Evolutionary conservation across 2,888 invertebrate genomes (phyloP).

Genomic region (Bembecia ichneumoniformis): DNA sequence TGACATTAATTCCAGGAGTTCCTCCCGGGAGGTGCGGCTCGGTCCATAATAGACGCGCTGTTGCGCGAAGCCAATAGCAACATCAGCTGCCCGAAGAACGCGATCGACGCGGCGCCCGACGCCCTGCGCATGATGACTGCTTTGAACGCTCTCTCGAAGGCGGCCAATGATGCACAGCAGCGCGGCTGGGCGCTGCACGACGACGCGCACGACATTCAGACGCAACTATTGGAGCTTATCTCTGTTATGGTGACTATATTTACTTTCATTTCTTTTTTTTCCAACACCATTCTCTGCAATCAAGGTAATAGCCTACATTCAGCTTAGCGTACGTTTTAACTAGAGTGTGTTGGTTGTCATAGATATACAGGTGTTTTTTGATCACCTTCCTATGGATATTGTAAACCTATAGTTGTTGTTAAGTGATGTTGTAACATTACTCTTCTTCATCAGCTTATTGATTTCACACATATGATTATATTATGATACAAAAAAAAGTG

Average conservation of each 20-base stretch:
- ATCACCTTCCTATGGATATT: no score
- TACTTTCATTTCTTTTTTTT: neutral
- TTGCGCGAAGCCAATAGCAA: conserved; percentile 62
- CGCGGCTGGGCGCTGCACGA: conserved; percentile 96
- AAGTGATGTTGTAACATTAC: no score
- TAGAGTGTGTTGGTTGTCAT: conserved; percentile 1
- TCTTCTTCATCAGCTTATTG: no score
- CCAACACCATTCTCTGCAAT: neutral
- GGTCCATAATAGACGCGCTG: conserved; percentile 60
- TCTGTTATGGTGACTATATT: conserved; percentile 79
- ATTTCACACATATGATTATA: no score
- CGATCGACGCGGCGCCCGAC: conserved; percentile 87
- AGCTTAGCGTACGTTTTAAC: neutral
- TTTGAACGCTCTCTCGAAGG: conserved; percentile 86
- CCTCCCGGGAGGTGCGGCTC: conserved; percentile 58
- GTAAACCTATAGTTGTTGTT: no score
- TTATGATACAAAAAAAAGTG: no score
- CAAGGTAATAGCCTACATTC: neutral
- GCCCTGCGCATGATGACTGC: conserved; percentile 86
- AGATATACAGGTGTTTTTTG: no score
- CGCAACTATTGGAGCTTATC: conserved; percentile 85
- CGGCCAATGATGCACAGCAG: conserved; percentile 96
- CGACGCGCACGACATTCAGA: conserved; percentile 90
- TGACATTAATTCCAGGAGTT: conserved; percentile 37
- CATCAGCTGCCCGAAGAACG: conserved; percentile 70